Evolutionary conservation across 2,113 vertebrate genomes (phyloP), one percentile per base, ranked within the genome.

Genomic region (Fregetta grallaria): DNA sequence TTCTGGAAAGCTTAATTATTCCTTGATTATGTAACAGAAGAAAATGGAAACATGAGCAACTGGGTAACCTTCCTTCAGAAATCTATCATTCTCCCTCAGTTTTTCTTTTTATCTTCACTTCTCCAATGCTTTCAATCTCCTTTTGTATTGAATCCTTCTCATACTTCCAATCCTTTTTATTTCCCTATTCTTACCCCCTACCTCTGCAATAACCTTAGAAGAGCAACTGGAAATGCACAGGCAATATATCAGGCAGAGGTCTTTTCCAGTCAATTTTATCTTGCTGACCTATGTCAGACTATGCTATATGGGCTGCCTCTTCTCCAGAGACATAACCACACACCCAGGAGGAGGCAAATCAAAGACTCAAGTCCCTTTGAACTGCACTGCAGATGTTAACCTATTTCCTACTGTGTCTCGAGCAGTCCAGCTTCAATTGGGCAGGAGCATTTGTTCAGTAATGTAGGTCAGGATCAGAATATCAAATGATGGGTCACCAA

Each of bases 321-420:
- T 56, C 86, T 83, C 40, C 66, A 82, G 62, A 74, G 47, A 15
- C 15, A 20, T 2, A 56, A 13, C 19, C 36, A 74, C 0, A 0
- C 26, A 40, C 27, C 34, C 42, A 70, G 71, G 27, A 58, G 45
- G 50, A 49, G 22, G 32, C 3, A 86, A 61, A 79, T 15, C 44
- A 40, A 45, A 79, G 25, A 10, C 36, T 63, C 23, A 20, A 36
- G 25, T 23, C 32, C 47, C 61, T 90, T 42, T 61, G 66, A 78
- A 59, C 14, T 10, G 2, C 40, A 32, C 15, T 21, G 7, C 12
- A 36, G 52, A 22, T 18, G 25, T 16, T 18, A 18, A 27, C 6
- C 20, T 59, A 2, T n/a, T 50, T 56, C 34, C 47, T 56, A 2
- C 40, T 9, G 7, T 8, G 20, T 45, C 62, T 86, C 0, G 0